Conservation (phyloP, 2,888 invertebrate genomes). For the Timema podura region DNA sequence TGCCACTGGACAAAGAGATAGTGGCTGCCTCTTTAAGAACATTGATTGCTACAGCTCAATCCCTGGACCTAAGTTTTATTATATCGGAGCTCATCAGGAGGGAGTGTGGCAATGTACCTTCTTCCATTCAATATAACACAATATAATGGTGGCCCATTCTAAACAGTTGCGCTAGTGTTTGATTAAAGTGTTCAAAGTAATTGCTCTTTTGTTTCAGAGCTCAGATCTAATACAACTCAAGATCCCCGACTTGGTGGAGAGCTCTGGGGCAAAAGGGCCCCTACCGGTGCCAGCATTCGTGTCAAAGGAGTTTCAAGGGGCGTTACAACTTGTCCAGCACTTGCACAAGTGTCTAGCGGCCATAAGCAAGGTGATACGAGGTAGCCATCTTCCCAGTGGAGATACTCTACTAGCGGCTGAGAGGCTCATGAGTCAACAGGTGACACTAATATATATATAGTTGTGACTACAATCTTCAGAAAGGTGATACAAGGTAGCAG, state of each 20-base stretch:
- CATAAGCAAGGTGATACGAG: slow-evolving; percentile 58
- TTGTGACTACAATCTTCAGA: background rate
- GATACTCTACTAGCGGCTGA: slow-evolving; percentile 48
- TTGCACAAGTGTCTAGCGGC: slow-evolving; percentile 58
- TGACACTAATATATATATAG: slow-evolving; percentile 35
- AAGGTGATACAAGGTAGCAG: too few species aligned
- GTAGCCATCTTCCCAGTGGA: slow-evolving; percentile 49
- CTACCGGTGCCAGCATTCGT: slow-evolving; percentile 59
- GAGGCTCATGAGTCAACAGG: slow-evolving; percentile 53
- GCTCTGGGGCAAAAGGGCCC: slow-evolving; percentile 31
- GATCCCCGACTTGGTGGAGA: slow-evolving; percentile 31
- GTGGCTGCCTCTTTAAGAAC: too few species aligned
- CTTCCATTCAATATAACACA: too few species aligned
- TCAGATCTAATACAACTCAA: slow-evolving; percentile 39
- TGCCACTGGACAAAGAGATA: too few species aligned
- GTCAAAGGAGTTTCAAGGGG: slow-evolving; percentile 57
- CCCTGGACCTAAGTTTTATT: too few species aligned
- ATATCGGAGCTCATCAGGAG: too few species aligned
- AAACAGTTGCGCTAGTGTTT: background rate
- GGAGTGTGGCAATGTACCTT: too few species aligned
- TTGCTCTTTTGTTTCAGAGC: slow-evolving; percentile 34
- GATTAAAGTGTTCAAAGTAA: background rate
- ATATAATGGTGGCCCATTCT: too few species aligned
- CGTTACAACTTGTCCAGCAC: slow-evolving; percentile 54
- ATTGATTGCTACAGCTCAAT: too few species aligned